These are phyloP conservation scores for Megalonaias nervosa DNA, from an alignment of 1,140 invertebrate genomes.

Conservation along the genomic window DNA sequence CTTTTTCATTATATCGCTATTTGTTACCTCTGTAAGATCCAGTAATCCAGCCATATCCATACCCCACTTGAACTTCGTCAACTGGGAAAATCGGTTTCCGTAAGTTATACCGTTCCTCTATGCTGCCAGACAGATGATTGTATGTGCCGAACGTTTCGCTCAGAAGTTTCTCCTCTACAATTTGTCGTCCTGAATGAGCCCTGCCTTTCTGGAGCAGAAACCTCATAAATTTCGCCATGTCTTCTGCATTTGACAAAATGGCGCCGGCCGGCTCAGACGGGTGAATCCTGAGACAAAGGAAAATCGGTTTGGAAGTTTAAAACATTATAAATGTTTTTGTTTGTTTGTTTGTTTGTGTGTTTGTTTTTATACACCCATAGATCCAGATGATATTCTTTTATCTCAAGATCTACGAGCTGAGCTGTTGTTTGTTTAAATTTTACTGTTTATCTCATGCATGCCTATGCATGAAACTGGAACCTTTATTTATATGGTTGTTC, in stretches of 20 bases:
- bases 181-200: background rate
- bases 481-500: no score
- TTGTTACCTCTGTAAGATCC: conserved; percentile 11
- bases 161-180: background rate
- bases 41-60: conserved; percentile 16
- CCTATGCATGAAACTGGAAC: no score
- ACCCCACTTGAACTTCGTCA: conserved; percentile 6
- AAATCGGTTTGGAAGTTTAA: background rate
- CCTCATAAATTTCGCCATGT: conserved; percentile 4
- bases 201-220: background rate
- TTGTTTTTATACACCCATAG: no score
- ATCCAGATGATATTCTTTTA: no score
- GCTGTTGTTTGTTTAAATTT: no score
- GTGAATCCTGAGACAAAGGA: conserved; percentile 7
- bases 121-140: background rate
- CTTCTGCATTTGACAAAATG: conserved; percentile 2
- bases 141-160: background rate
- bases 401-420: no score
- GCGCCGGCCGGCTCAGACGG: conserved; percentile 15
- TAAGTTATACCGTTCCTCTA: background rate
- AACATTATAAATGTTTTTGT: no score
- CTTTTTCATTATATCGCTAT: no score
- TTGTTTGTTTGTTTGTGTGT: no score
- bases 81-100: conserved; percentile 14
- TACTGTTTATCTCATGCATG: no score